A percentile compares a stretch with the other conserved stretches of the same genome.
Conservation (phyloP, 2,113 vertebrate genomes). For the Plecturocebus donacophilus region DNA sequence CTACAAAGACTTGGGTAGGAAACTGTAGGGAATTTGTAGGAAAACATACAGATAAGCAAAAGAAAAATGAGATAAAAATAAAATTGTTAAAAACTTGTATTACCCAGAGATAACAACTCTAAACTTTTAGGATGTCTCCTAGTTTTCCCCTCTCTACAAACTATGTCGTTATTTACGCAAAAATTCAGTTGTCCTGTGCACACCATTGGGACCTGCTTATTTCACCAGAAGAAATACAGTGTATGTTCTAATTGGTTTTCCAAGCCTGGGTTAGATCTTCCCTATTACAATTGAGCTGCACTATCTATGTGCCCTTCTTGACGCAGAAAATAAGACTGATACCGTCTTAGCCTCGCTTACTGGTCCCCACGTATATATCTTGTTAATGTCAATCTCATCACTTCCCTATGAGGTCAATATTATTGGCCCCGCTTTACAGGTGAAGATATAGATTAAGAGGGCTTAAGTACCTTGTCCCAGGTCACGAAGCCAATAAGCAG, state of each 20-base stretch:
- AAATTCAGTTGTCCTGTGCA: not conserved
- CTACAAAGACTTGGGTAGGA: not conserved
- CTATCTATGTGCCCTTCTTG: not conserved
- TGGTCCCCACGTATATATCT: not conserved
- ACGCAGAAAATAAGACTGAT: not conserved
- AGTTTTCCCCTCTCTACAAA: not conserved
- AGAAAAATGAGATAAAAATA: not conserved
- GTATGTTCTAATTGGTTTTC: not conserved
- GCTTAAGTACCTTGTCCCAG: not conserved
- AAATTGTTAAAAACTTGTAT: not conserved
- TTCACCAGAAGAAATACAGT: rapidly evolving
- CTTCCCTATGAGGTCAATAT: not conserved
- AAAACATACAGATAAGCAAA: not conserved
- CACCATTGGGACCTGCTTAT: rapidly evolving
- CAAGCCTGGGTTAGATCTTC: not conserved
- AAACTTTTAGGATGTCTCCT: not conserved
- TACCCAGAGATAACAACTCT: not conserved
- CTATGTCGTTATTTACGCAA: not conserved
- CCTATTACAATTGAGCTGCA: not conserved
- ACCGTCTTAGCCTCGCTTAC: not conserved
- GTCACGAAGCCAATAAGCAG: not conserved
- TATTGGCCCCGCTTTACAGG: not conserved
- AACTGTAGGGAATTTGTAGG: not conserved
- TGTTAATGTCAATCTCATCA: not conserved
- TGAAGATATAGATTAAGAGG: not conserved